A percentile compares a stretch with the other conserved stretches of the same genome.
These are phyloP conservation scores for Vulpes ferrilata DNA, from an alignment of 2,113 vertebrate genomes.

Conservation along the genomic window DNA sequence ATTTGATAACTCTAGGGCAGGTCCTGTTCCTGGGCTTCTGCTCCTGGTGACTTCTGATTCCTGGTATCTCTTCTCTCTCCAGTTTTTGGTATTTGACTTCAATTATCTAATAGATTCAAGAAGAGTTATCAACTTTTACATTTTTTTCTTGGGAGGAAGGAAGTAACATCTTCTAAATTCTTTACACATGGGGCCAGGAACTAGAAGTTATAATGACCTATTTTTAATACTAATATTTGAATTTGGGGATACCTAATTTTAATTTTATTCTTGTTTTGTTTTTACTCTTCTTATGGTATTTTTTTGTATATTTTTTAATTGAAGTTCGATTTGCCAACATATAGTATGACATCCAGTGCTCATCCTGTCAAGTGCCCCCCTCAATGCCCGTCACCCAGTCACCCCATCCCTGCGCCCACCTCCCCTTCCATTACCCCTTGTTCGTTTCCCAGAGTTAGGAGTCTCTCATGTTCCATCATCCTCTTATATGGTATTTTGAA, in stretches of 20 bases:
- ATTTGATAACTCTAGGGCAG: too few species aligned
- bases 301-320: not conserved
- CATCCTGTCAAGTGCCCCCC: too few species aligned
- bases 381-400: too few species aligned
- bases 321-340: too few species aligned
- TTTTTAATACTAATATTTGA: not conserved
- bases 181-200: not conserved
- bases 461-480: too few species aligned
- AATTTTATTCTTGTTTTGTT: not conserved
- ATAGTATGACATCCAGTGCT: too few species aligned
- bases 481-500: not conserved
- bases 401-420: too few species aligned
- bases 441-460: too few species aligned
- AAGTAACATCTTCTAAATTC: not conserved
- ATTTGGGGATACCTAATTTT: not conserved
- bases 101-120: not conserved
- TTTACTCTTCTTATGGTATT: not conserved
- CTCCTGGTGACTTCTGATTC: not conserved
- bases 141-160: not conserved
- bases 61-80: not conserved
- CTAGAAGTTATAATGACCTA: not conserved
- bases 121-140: not conserved
- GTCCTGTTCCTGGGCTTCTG: not conserved
- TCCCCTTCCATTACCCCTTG: too few species aligned
- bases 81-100: not conserved